Percentiles rank a stretch among this genome's conserved stretches.
Evolutionary conservation across 2,888 invertebrate species (phyloP).

Genomic region (Platycheirus albimanus): DNA sequence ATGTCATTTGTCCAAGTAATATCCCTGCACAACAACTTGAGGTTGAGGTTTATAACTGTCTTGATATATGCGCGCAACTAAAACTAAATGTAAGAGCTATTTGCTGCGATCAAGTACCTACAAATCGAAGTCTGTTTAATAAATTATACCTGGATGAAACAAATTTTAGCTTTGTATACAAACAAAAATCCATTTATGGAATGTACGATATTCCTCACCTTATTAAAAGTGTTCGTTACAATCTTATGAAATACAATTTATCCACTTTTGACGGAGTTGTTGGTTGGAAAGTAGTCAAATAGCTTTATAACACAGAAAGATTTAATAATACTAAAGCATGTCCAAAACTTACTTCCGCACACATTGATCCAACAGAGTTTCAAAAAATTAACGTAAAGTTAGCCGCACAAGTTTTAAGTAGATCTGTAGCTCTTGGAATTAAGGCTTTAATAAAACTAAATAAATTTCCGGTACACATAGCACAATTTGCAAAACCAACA

Average conservation of each 20-base stretch:
- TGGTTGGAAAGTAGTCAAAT: constrained; percentile 36
- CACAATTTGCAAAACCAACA: no score
- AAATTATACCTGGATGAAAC: constrained; percentile 3
- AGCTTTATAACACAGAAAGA: constrained; percentile 36
- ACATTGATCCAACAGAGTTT: no score
- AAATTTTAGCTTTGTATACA: constrained; percentile 3
- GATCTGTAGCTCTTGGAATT: no score
- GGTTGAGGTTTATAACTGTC: constrained; percentile 12
- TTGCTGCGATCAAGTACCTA: constrained; percentile 30
- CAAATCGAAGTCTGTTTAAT: constrained; percentile 18
- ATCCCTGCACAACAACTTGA: constrained; percentile 12
- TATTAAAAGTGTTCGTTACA: constrained; percentile 31
- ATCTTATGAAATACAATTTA: constrained; percentile 9
- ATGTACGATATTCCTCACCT: constrained; percentile 30
- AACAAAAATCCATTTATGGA: constrained; percentile 8
- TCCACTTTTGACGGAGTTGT: constrained; percentile 28
- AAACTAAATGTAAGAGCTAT: constrained; percentile 2
- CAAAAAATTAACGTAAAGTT: no score
- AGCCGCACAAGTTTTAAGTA: no score
- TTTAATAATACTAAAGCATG: constrained; percentile 13
- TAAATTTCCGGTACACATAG: no score
- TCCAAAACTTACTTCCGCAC: constrained; percentile 48
- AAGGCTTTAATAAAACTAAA: no score
- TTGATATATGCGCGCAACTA: neutral
- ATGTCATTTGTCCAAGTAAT: constrained; percentile 28